These are phyloP conservation scores for Leucoma salicis DNA, from an alignment of 2,888 invertebrate species.

Conservation along the genomic window DNA sequence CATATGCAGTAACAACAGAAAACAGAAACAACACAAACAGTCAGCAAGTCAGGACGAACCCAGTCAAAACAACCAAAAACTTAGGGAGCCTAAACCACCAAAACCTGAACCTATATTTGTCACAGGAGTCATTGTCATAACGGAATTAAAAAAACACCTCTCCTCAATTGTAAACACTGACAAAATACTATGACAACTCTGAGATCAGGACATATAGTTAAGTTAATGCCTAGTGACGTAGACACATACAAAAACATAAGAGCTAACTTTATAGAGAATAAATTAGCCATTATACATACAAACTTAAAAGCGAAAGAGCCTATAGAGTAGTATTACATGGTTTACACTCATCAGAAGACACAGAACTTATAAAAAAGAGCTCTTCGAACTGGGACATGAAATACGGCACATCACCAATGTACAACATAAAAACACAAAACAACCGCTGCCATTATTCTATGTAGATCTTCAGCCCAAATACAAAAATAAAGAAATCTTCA, in stretches of 20 bases:
- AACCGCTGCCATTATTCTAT: conserved; percentile 25
- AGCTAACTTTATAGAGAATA: conserved; percentile 8
- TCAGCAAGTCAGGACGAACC: background rate
- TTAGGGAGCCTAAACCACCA: background rate
- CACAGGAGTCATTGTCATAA: conserved; percentile 9
- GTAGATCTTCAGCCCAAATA: conserved; percentile 24
- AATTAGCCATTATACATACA: too few relatives aligned
- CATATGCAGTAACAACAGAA: background rate
- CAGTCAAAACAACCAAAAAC: too few relatives aligned
- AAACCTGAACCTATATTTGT: conserved; percentile 16
- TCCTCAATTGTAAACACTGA: background rate
- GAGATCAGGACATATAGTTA: conserved; percentile 14
- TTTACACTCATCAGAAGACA: background rate
- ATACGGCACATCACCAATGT: conserved; percentile 14
- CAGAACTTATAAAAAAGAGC: conserved; percentile 6
- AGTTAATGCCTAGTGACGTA: conserved; percentile 11
- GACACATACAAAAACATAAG: conserved; percentile 12
- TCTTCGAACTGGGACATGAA: conserved; percentile 10
- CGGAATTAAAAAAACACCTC: conserved; percentile 3
- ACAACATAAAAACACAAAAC: conserved; percentile 12
- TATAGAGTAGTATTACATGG: background rate
- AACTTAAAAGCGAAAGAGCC: too few relatives aligned
- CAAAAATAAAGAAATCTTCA: conserved; percentile 22
- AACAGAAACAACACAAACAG: background rate
- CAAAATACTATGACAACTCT: conserved; percentile 10